Conservation (phyloP, 2,888 invertebrate genomes). For the Campopleginae sp. region DNA sequence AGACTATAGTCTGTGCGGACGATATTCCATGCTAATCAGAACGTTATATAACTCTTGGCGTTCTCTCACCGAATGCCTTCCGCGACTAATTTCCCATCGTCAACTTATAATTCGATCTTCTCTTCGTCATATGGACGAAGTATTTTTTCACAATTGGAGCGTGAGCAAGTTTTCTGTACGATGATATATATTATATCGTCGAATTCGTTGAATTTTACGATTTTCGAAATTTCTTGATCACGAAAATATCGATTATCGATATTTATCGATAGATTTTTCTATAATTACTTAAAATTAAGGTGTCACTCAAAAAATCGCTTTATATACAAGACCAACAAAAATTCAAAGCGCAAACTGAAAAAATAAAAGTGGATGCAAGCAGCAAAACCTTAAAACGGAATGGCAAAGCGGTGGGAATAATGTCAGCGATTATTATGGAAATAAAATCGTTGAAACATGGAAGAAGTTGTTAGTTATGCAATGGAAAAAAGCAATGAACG, state of each 20-base stretch:
- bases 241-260: not conserved
- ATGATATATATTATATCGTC: not conserved
- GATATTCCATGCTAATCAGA: constrained; percentile 50
- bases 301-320: too few species aligned
- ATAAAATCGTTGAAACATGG: constrained; percentile 1
- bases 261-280: not conserved
- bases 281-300: not conserved
- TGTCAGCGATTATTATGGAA: constrained; percentile 2
- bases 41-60: constrained; percentile 40
- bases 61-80: constrained; percentile 5
- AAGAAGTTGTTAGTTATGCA: constrained; percentile 23
- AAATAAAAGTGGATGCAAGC: not conserved
- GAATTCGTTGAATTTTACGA: not conserved
- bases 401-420: not conserved
- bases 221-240: not conserved
- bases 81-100: constrained; percentile 7
- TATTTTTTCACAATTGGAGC: constrained; percentile 2
- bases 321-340: not conserved
- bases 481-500: constrained; percentile 28
- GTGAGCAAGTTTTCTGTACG: not conserved
- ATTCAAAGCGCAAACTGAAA: not conserved
- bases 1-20: constrained; percentile 32
- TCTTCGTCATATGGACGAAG: not conserved
- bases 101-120: constrained; percentile 9
- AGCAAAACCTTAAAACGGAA: not conserved